A percentile compares a stretch with the other conserved stretches of the same genome.
These are phyloP conservation scores for Parnassius mnemosyne DNA, from an alignment of 2,888 invertebrate genomes.

Conservation along the genomic window DNA sequence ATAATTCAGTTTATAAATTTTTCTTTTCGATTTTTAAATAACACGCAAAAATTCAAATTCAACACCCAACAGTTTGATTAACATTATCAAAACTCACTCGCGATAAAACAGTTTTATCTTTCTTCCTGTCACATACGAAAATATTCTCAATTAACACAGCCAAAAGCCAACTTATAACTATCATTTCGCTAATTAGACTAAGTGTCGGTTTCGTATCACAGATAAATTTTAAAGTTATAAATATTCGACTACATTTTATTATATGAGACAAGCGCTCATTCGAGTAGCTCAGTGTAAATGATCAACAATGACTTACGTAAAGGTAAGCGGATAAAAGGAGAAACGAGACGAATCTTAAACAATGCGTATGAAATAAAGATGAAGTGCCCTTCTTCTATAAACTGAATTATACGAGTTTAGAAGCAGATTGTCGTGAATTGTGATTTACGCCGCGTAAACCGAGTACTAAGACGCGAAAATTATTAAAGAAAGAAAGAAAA, in stretches of 20 bases:
- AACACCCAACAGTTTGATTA: not conserved
- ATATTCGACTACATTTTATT: not conserved
- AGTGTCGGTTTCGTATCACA: conserved; percentile 64
- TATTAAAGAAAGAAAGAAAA: too few relatives aligned
- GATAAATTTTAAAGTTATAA: conserved; percentile 24
- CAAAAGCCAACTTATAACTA: conserved; percentile 63
- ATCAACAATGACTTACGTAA: conserved; percentile 32
- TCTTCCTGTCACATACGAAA: conserved; percentile 43
- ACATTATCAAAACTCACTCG: conserved; percentile 22
- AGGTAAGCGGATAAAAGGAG: conserved; percentile 44
- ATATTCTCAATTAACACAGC: conserved; percentile 45
- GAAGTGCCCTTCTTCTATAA: too few relatives aligned
- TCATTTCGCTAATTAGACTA: conserved; percentile 49
- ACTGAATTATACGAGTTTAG: too few relatives aligned
- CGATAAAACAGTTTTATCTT: conserved; percentile 32
- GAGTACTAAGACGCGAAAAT: too few relatives aligned
- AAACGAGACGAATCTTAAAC: conserved; percentile 37
- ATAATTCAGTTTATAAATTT: too few relatives aligned
- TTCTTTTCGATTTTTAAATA: too few relatives aligned
- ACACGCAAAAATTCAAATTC: not conserved
- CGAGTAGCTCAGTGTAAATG: conserved; percentile 3
- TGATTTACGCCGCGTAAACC: too few relatives aligned
- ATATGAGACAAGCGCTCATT: not conserved
- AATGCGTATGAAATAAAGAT: conserved; percentile 4
- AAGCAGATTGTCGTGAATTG: not conserved